Evolutionary conservation across 2,797 vertebrate species (phyloP).

Genomic region (Danio aesculapii): DNA sequence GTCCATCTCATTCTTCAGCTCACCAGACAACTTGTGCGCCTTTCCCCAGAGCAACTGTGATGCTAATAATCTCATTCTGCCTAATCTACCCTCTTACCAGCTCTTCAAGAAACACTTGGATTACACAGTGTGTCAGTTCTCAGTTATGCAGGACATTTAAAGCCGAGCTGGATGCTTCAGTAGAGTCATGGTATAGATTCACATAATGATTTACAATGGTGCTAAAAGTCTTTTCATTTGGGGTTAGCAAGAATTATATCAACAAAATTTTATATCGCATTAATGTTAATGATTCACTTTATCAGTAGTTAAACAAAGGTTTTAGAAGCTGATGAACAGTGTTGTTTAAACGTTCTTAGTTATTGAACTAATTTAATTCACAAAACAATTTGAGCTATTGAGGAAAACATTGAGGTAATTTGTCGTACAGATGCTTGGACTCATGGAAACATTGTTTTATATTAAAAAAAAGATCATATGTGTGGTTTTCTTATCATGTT

Average conservation of each 20-base stretch:
- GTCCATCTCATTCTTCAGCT: slow-evolving; percentile 82
- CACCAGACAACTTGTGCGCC: slow-evolving; percentile 34
- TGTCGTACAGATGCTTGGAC: background rate
- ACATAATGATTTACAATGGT: slow-evolving; percentile 2
- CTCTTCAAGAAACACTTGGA: slow-evolving; percentile 89
- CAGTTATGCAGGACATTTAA: slow-evolving; percentile 55
- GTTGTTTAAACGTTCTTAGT: background rate
- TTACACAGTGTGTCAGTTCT: slow-evolving; percentile 78
- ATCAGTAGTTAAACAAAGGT: background rate
- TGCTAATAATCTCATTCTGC: slow-evolving; percentile 82
- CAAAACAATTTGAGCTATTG: background rate
- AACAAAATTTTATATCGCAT: slow-evolving; percentile 1
- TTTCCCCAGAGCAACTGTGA: slow-evolving; percentile 82
- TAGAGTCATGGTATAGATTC: background rate
- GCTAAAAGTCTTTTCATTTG: slow-evolving; percentile 30
- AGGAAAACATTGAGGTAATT: background rate
- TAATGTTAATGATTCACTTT: slow-evolving; percentile 1
- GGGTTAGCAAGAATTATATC: background rate
- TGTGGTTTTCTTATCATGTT: background rate
- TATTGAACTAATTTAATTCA: background rate
- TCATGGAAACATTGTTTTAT: background rate
- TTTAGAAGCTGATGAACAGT: no score
- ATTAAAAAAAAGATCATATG: background rate
- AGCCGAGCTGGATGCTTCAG: background rate
- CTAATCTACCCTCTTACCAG: slow-evolving; percentile 80